Evolutionary conservation across 2,113 vertebrate species (phyloP), one percentile per base, ranked within the genome.

Genomic region (Pelodiscus sinensis): DNA sequence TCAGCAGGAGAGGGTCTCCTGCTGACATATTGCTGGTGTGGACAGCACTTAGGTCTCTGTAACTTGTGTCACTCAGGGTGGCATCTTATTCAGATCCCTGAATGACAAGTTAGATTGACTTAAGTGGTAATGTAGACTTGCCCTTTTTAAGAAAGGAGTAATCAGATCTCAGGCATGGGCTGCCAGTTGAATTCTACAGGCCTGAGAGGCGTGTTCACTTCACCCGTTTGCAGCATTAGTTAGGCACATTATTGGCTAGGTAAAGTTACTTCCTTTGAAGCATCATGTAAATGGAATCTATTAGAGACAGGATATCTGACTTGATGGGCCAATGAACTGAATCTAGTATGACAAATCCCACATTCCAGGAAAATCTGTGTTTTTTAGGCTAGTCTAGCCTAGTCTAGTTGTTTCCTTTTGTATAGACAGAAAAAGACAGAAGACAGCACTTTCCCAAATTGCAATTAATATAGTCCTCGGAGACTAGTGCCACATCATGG

Each of bases 271-370:
- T 95, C 96, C 94, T 96, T 90, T 95, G 88, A 95, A 87, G 84
- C 90, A 88, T 85, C 86, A 2, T 44, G 88, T 96, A 92, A 93
- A 44, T 93, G 95, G 90, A 95, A 96, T 96, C 95, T 96, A 93
- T 79, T 82, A 92, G 88, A 81, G 94, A 93, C 86, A 94, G 62
- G 94, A 95, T 95, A 96, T 96, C 86, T 95, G 82, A 96, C 78
- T 82, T 58, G 35, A 25, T 81, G 55, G 35, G 56, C 35, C 80
- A 81, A 22, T 16, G n/a, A 60, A 25, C 56, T 38, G 82, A 90
- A 90, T 60, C 88, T 24, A 84, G 93, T 92, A 91, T 60, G 92
- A 65, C 86, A 95, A 95, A 95, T 87, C 78, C 96, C 78, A 82
- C 88, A 92, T 95, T 95, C 89, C 62, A 87, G 93, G 89, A 88